These are phyloP conservation scores for Manacus vitellinus DNA, from an alignment of 2,113 vertebrate species.

Conservation along the genomic window DNA sequence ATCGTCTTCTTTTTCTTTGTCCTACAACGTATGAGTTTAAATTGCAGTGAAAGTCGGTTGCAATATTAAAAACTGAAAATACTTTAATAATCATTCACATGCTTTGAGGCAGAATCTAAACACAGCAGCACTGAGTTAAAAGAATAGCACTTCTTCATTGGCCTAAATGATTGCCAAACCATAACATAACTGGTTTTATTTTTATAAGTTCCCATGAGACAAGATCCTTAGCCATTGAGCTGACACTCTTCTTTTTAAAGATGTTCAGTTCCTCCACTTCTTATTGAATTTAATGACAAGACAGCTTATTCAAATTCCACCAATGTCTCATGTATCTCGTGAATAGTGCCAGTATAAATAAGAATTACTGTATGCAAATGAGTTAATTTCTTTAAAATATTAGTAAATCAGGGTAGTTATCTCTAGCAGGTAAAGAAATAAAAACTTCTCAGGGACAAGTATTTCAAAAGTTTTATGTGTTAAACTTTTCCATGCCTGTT, in stretches of 20 bases:
- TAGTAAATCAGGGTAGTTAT: neutral
- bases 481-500: neutral
- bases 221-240: neutral
- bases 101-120: neutral
- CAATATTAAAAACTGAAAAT: neutral
- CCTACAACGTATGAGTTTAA: neutral
- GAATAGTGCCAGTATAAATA: neutral
- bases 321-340: neutral
- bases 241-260: neutral
- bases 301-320: neutral
- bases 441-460: neutral
- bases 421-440: neutral
- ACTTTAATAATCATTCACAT: neutral
- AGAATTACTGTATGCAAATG: neutral
- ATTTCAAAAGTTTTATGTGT: neutral
- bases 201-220: neutral
- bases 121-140: neutral
- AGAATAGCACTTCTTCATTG: neutral
- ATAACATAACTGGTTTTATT: neutral
- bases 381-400: neutral
- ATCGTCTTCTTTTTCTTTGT: neutral
- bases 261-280: accelerated
- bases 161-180: neutral
- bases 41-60: neutral
- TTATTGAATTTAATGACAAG: neutral